These are phyloP conservation scores for Cataglyphis albicans DNA, from an alignment of 2,888 invertebrate species.

Conservation along the genomic window DNA sequence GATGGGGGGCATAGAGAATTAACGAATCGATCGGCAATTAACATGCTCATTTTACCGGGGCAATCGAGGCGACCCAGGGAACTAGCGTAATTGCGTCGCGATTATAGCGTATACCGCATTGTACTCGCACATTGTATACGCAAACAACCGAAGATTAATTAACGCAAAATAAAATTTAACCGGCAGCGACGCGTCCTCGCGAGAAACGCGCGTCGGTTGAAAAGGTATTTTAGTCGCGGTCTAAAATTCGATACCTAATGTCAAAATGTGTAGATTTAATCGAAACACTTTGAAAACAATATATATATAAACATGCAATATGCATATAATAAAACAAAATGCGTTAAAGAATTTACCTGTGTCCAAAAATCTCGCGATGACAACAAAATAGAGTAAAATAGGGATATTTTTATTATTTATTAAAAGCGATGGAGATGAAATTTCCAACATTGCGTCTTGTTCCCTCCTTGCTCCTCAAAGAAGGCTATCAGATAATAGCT, in stretches of 20 bases:
- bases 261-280: not conserved
- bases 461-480: too few relatives aligned
- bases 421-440: not conserved
- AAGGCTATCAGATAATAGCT: not conserved
- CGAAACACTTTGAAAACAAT: not conserved
- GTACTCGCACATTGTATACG: slow-evolving; percentile 43
- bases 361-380: not conserved
- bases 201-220: not conserved
- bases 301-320: not conserved
- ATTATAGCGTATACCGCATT: slow-evolving; percentile 50
- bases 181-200: slow-evolving; percentile 11
- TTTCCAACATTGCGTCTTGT: not conserved
- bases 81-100: slow-evolving; percentile 47
- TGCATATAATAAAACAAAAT: not conserved
- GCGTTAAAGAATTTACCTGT: not conserved
- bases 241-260: not conserved
- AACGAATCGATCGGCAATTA: slow-evolving; percentile 58
- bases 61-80: slow-evolving; percentile 43
- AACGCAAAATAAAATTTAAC: slow-evolving; percentile 40
- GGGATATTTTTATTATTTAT: not conserved
- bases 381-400: not conserved
- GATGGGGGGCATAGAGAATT: slow-evolving; percentile 31
- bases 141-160: slow-evolving; percentile 51
- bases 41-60: slow-evolving; percentile 48
- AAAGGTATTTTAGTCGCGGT: not conserved